phyloP scores from a whole-genome alignment of 2,888 invertebrate genomes.

The Neocrepidodera transversa region DNA sequence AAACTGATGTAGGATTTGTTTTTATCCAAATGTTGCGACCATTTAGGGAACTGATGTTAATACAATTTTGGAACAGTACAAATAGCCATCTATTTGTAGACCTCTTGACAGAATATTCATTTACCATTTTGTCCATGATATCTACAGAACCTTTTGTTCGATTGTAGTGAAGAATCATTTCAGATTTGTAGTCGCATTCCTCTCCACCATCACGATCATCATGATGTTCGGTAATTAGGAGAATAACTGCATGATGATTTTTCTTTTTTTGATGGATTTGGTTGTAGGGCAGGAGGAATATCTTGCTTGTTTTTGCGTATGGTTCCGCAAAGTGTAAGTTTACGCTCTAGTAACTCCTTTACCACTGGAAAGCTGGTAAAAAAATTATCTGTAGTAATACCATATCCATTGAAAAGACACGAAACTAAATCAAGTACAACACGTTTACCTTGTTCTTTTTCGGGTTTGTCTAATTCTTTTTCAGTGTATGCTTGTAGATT shows the following conservation, averaged over 20 bases:
- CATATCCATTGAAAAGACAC: not conserved
- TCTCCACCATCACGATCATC: not conserved
- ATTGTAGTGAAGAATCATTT: not conserved
- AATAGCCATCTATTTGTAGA: no score
- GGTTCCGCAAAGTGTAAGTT: slow-evolving; percentile 1
- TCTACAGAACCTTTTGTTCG: no score
- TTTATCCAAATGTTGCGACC: no score
- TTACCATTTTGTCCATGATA: no score
- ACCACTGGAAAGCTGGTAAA: not conserved
- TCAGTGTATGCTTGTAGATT: no score
- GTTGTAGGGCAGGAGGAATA: not conserved
- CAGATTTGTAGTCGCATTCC: not conserved
- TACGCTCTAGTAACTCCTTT: not conserved
- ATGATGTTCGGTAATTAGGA: slow-evolving; percentile 14
- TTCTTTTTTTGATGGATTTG: not conserved
- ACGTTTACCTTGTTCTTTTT: not conserved
- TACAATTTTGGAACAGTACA: no score
- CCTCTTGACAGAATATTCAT: no score
- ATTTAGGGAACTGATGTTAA: no score
- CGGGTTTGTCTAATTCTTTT: no score
- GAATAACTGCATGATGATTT: not conserved
- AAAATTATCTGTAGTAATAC: slow-evolving; percentile 1
- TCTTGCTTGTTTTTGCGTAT: not conserved
- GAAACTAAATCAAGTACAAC: not conserved
- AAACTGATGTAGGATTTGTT: no score